Percentiles rank a stretch among this genome's conserved stretches.
Evolutionary conservation across 2,113 vertebrate genomes (phyloP).

Genomic region (Catharus fuscescens): DNA sequence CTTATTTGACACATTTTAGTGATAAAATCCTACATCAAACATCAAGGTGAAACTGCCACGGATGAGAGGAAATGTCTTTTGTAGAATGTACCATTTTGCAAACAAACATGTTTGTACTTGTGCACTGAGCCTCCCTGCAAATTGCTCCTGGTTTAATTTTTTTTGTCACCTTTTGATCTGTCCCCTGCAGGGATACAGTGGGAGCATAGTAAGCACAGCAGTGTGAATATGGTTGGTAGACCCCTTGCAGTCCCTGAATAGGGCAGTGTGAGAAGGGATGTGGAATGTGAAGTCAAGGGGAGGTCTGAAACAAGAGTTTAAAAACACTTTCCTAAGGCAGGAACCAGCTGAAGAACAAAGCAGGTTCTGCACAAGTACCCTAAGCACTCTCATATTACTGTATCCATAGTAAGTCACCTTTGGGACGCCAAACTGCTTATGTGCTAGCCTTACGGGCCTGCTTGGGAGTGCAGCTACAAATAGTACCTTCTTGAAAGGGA

Average conservation of each 20-base stretch:
- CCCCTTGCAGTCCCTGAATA: not conserved
- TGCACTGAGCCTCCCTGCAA: not conserved
- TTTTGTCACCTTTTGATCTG: not conserved
- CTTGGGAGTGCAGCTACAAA: not conserved
- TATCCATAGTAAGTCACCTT: not conserved
- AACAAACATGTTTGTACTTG: not conserved
- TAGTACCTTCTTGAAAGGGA: not conserved
- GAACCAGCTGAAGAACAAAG: not conserved
- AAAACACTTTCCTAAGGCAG: not conserved
- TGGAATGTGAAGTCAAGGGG: not conserved
- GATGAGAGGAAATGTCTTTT: constrained; percentile 28
- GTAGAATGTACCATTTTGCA: constrained; percentile 17
- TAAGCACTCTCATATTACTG: not conserved
- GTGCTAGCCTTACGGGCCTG: not conserved
- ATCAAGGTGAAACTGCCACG: constrained; percentile 35
- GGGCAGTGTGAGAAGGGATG: not conserved
- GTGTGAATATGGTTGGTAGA: not conserved
- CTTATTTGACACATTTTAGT: constrained; percentile 61
- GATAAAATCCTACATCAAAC: constrained; percentile 58
- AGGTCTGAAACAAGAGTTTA: not conserved
- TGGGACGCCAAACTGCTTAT: not conserved
- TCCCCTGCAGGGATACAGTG: not conserved
- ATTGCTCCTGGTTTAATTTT: not conserved
- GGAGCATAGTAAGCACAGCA: not conserved
- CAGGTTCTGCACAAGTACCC: not conserved